Percentiles rank a stretch among this genome's conserved stretches.
Evolutionary conservation across 2,888 invertebrate species (phyloP).

Genomic region (Bhutanitis thaidina): DNA sequence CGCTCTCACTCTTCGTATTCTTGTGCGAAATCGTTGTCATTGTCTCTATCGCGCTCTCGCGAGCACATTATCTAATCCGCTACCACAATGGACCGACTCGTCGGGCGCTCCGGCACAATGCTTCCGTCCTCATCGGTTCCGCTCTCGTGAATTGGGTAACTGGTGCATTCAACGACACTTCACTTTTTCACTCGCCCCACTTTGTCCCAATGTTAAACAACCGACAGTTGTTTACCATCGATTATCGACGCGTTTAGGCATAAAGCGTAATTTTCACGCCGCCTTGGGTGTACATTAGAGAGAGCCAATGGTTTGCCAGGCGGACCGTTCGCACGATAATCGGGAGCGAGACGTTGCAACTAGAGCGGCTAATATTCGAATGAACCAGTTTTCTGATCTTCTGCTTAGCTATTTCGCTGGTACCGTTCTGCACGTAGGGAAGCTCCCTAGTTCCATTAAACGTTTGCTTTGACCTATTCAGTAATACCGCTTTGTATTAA

Average conservation of each 20-base stretch:
- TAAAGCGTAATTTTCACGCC: slow-evolving; percentile 60
- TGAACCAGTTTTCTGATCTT: slow-evolving; percentile 53
- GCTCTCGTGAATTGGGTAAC: slow-evolving; percentile 76
- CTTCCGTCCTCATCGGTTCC: slow-evolving; percentile 70
- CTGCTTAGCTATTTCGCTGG: slow-evolving; percentile 35
- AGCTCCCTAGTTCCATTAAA: slow-evolving; percentile 21
- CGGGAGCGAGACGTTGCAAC: slow-evolving; percentile 65
- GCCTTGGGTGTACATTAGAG: slow-evolving; percentile 50
- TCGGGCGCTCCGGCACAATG: slow-evolving; percentile 56
- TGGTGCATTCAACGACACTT: slow-evolving; percentile 75
- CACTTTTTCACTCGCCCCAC: slow-evolving; percentile 63
- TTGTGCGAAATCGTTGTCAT: slow-evolving; percentile 56
- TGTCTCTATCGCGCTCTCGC: slow-evolving; percentile 61
- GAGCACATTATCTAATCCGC: slow-evolving; percentile 67
- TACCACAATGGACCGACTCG: slow-evolving; percentile 56
- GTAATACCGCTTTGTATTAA: background rate
- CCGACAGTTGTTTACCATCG: slow-evolving; percentile 53
- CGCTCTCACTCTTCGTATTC: slow-evolving; percentile 59
- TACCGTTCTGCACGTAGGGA: slow-evolving; percentile 47
- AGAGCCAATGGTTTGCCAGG: slow-evolving; percentile 50
- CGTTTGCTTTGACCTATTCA: background rate
- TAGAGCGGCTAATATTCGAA: slow-evolving; percentile 71
- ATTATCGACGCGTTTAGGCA: slow-evolving; percentile 57
- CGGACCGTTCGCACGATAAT: slow-evolving; percentile 71
- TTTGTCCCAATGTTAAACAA: slow-evolving; percentile 44